These are phyloP conservation scores for Pongo abelii DNA, from an alignment of 2,113 vertebrate species.

Conservation along the genomic window DNA sequence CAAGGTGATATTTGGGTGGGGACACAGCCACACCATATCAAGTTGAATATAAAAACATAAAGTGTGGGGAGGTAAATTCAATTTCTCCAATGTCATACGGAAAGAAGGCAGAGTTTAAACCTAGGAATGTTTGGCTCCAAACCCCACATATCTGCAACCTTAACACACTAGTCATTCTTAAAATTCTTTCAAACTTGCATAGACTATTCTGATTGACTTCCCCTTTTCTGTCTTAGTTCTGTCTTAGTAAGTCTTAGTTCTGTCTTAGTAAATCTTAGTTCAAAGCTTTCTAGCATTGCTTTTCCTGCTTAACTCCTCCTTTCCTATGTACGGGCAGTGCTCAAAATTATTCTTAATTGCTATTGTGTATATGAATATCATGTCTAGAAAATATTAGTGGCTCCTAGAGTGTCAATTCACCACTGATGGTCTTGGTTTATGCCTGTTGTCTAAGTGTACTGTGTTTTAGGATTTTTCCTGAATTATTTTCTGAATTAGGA, in stretches of 20 bases:
- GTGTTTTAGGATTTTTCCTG: neutral
- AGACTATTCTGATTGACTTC: neutral
- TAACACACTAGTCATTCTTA: neutral
- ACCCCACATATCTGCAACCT: fast-evolving
- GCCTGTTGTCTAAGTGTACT: neutral
- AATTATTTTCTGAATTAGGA: neutral
- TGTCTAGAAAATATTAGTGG: neutral
- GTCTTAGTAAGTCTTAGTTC: neutral
- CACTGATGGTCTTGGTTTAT: neutral
- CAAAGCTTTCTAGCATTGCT: neutral
- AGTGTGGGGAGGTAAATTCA: neutral
- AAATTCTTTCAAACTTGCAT: neutral
- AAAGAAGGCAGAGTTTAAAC: neutral
- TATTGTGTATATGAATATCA: neutral
- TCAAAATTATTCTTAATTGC: neutral
- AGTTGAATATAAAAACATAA: neutral
- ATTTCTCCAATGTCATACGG: neutral
- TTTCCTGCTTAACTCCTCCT: neutral
- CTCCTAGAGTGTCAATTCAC: neutral
- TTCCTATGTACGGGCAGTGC: neutral
- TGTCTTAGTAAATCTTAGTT: neutral
- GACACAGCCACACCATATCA: no score
- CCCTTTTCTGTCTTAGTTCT: neutral
- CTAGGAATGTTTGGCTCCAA: neutral
- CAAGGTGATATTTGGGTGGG: no score